Evolutionary conservation across 2,888 invertebrate species (phyloP), one percentile per base, ranked within the genome.

Genomic region (Macaria liturata): DNA sequence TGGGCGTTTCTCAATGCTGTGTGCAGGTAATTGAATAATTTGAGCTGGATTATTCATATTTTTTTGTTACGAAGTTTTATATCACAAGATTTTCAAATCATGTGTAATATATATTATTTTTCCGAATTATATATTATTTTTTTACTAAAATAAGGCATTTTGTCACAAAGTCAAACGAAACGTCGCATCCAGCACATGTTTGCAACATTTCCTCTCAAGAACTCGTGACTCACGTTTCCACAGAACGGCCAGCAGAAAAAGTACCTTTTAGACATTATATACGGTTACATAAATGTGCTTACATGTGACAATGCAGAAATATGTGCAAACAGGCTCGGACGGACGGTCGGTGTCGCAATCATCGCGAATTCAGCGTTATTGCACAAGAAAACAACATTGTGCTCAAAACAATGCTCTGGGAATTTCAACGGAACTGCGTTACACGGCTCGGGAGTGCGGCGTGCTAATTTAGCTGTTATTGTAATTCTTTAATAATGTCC

Each of bases 311-410:
- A 79, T 81, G 80, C 79, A 79, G 74, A 78, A 82, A 75, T 70
- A 63, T 66, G 64, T 59, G 74, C 80, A 80, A 80, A 81, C 81
- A 77, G 70, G 69, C 75, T 62, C 70, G 72, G 73, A 76, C 83
- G 80, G 81, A 87, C 83, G 81, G 72, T 76, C 71, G 72, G 78
- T 87, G 84, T 81, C 78, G 81, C 82, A 88, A 88, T 78, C 74
- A 75, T 70, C 81, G 87, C 83, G 76, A 84, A 86, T 87, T 85
- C 83, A 86, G 85, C 84, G 75, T 78, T 82, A 82, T 89, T 90
- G 84, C 86, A 78, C 85, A 90, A 89, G 82, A 83, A 80, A 83
- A 83, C 85, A 84, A 83, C 88, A 88, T 85, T 88, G 87, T 87
- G 71, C 76, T 74, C 69, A 69, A 71, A 84, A 89, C 88, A 88